Conservation (phyloP, 2,113 vertebrate species). For the Austrofundulus limnaeus region DNA sequence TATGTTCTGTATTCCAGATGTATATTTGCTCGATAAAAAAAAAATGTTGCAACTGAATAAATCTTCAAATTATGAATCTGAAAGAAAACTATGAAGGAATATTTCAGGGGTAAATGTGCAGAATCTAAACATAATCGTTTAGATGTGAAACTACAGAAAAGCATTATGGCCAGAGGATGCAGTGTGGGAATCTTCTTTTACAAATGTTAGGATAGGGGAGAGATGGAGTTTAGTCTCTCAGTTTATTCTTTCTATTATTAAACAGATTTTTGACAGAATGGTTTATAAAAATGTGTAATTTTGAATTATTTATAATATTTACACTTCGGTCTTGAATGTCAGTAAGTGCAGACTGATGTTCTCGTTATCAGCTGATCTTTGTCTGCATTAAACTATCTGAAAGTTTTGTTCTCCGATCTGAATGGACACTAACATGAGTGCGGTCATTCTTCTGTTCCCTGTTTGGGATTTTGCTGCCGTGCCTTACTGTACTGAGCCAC, state of each 20-base stretch:
- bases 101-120: too few relatives aligned
- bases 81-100: too few relatives aligned
- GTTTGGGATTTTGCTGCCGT: neutral
- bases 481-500: constrained; percentile 1
- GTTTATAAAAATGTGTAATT: neutral
- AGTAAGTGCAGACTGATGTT: neutral
- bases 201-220: neutral
- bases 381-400: constrained; percentile 2
- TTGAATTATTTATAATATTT: neutral
- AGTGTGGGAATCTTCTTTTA: neutral
- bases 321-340: neutral
- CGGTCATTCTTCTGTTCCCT: constrained; percentile 1
- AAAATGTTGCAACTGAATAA: too few relatives aligned
- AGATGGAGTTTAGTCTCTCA: too few relatives aligned
- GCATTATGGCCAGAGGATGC: neutral
- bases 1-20: too few relatives aligned
- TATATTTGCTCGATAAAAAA: too few relatives aligned
- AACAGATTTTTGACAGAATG: neutral
- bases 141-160: too few relatives aligned
- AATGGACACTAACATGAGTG: constrained; percentile 14
- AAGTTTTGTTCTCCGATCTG: constrained; percentile 7
- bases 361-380: neutral
- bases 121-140: too few relatives aligned
- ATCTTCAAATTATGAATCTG: too few relatives aligned
- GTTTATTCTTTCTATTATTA: too few relatives aligned